A percentile compares a stretch with the other conserved stretches of the same genome.
These are phyloP conservation scores for Lepidurus arcticus DNA, from an alignment of 1,140 invertebrate genomes.

Conservation along the genomic window DNA sequence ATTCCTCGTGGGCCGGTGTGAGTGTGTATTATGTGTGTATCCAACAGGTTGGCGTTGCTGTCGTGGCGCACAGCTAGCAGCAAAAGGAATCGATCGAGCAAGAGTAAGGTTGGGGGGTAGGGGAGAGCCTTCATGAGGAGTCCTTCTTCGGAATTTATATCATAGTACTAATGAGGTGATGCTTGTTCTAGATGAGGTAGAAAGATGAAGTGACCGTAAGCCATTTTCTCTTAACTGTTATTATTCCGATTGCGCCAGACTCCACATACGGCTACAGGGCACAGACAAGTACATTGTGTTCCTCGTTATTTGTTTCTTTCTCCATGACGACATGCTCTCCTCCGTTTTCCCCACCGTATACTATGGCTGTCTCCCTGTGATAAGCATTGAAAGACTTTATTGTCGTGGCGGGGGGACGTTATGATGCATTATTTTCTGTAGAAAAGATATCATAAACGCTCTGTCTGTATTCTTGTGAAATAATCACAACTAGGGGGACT, in stretches of 20 bases:
- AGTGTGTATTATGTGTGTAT: neutral
- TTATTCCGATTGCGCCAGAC: neutral
- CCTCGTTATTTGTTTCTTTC: too few relatives aligned
- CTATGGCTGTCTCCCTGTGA: too few relatives aligned
- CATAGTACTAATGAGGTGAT: neutral
- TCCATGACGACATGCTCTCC: too few relatives aligned
- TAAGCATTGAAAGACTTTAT: too few relatives aligned
- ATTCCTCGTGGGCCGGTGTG: neutral
- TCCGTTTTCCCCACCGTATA: too few relatives aligned
- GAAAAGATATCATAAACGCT: too few relatives aligned
- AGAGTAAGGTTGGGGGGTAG: too few relatives aligned
- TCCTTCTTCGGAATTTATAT: neutral
- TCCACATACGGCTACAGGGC: too few relatives aligned
- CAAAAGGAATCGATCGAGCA: constrained; percentile 12
- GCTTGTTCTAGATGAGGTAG: neutral
- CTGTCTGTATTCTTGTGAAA: neutral
- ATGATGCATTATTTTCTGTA: too few relatives aligned
- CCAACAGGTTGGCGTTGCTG: constrained; percentile 3
- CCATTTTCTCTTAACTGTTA: neutral
- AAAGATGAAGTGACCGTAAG: neutral
- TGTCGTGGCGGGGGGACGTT: too few relatives aligned
- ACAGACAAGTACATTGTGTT: too few relatives aligned
- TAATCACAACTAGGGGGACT: neutral
- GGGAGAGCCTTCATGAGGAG: neutral
- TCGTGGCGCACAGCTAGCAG: neutral